Evolutionary conservation across 92 coral and sea anemone species (phyloP), one percentile per base, ranked within the genome.

Genomic region (Palythoa heliodiscus): DNA sequence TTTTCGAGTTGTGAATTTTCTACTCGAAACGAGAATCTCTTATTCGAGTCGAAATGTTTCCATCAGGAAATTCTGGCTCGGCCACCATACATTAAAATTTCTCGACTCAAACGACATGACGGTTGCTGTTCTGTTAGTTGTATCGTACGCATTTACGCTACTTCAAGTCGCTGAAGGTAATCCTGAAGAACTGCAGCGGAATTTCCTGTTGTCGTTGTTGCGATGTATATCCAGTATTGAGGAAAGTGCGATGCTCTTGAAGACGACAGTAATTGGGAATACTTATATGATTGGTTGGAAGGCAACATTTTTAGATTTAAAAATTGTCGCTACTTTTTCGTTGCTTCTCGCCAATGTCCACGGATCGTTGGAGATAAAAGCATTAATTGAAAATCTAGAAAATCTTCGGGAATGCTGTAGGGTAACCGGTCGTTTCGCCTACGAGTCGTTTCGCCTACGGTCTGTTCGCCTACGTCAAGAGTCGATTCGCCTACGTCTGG

Each of bases 291-390:
- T 73, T 69, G 73, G 40, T 24, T 69, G 76, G 77, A 76, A 80
- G 76, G 61, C 71, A 50, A 60, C 75, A 52, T 76, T 82, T 83
- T n/a, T n/a, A n/a, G n/a, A n/a, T n/a, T n/a, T n/a, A n/a, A n/a
- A 82, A 82, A 82, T 82, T 50, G n/a, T 88, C 39, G 68, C 80
- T 70, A 22, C 66, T 16, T 60, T 60, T 69, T 69, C 52, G 77
- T 61, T 73, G 70, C 7, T 60, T 60, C 16, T 87, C 78, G 57
- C 73, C 71, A 87, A 78, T 71, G 24, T 87, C 55, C 85, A 87
- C 40, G 86, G 86, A 55, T 82, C 69, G 17, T 69, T 80, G 55
- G 74, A 47, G 74, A 78, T 87, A 79, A 87, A 37, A 52, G 78
- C 53, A 69, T 71, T 79, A 48, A 87, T 79, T 7, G 86, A 78